Conservation (phyloP, 2,888 invertebrate species). For the Gisinianus flammeolus region DNA sequence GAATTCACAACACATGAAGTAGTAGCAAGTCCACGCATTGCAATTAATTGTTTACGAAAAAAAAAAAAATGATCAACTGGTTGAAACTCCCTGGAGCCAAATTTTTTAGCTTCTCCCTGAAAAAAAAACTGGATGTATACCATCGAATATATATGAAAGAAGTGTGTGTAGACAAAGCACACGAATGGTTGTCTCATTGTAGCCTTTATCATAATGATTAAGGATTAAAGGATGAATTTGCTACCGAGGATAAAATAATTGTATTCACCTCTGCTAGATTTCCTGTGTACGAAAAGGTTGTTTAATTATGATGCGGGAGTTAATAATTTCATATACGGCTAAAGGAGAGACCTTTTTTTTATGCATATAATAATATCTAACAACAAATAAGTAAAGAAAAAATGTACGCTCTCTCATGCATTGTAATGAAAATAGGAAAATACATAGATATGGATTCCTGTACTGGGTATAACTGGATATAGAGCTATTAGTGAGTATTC, state of each 20-base stretch:
- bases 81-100: constrained; percentile 3
- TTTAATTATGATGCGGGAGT: constrained; percentile 31
- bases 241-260: constrained; percentile 35
- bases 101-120: constrained; percentile 1
- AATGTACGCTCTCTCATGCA: not conserved
- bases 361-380: not conserved
- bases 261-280: constrained; percentile 26
- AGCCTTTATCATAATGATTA: constrained; percentile 23
- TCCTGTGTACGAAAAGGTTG: constrained; percentile 30
- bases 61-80: not conserved
- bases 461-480: no score
- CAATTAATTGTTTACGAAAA: constrained; percentile 32
- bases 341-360: not conserved
- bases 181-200: not conserved
- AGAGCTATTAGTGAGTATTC: no score
- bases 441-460: no score
- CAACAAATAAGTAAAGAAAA: constrained; percentile 5
- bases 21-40: no score
- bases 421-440: constrained; percentile 3
- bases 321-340: constrained; percentile 19
- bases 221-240: constrained; percentile 39
- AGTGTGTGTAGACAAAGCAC: no score
- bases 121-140: no score
- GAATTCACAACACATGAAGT: no score
- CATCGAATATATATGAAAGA: no score